These are phyloP conservation scores for Corythornis vintsioides DNA, from an alignment of 2,113 vertebrate genomes.

Conservation along the genomic window DNA sequence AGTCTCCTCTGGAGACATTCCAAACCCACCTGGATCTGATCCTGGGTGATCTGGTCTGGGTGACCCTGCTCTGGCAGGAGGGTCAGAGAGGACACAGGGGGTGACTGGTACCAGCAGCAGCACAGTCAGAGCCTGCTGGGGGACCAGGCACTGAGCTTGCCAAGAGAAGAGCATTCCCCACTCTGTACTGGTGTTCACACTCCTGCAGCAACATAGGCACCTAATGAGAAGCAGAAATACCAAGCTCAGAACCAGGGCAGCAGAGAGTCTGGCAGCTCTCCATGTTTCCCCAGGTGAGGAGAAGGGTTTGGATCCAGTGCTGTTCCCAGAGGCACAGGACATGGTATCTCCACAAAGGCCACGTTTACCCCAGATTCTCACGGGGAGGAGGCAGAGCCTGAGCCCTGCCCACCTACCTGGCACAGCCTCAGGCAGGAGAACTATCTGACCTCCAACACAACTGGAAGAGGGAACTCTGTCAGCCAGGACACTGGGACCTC, in stretches of 20 bases:
- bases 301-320: not conserved
- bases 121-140: not conserved
- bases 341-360: rapidly evolving
- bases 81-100: not conserved
- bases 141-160: not conserved
- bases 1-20: too few species aligned
- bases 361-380: rapidly evolving
- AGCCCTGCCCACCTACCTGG: not conserved
- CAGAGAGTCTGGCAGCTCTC: not conserved
- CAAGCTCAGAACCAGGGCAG: not conserved
- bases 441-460: not conserved
- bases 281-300: not conserved
- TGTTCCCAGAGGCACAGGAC: not conserved
- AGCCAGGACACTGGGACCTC: not conserved
- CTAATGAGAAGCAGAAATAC: not conserved
- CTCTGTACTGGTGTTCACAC: rapidly evolving
- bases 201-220: not conserved
- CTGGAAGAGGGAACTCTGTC: not conserved
- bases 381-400: not conserved
- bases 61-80: too few species aligned
- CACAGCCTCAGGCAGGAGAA: not conserved
- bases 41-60: too few species aligned
- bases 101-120: not conserved
- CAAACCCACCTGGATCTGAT: too few species aligned
- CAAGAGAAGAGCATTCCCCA: not conserved